Evolutionary conservation across 2,797 vertebrate genomes (phyloP), one percentile per base, ranked within the genome.

Genomic region (Poliocrania exsul): DNA sequence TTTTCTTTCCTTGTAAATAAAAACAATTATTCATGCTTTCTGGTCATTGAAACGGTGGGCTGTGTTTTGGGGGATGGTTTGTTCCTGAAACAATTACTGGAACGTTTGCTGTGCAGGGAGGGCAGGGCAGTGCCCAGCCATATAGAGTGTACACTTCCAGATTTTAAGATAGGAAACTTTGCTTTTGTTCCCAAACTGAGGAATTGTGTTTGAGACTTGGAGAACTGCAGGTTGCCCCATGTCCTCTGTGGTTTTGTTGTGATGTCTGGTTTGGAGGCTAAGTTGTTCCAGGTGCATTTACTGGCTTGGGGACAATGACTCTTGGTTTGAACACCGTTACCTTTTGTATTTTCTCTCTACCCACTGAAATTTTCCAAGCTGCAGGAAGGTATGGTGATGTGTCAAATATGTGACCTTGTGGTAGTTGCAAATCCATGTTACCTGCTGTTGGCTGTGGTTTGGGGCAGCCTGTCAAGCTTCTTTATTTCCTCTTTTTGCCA

Each of bases 221-320:
- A 66, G 70, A 53, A 19, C 24, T 60, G 46, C 26, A 50, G 7
- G 26, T 29, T 90, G 21, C 42, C 42, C 17, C 5, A 0, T 37
- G 28, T 72, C 17, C 50, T 44, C 60, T 0, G 0, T 57, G 9
- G 29, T 42, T 64, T 86, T 74, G 20, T 66, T 0, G 0, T 2
- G 1, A 29, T 50, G 29, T 53, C 42, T 75, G 26, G 13, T 44
- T 84, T 49, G 38, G 37, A 56, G 26, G 16, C 53, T 51, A n/a
- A 16, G 26, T 60, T 0, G 0, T 78, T 51, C 69, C 49, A 33
- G 12, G 18, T 10, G 1, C 0, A 1, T 3, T 2, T 17, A 8
- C 37, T 73, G 33, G 2, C 3, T 0, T 46, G 40, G 13, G 23
- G 40, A 46, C 13, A 29, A 2, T 40, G 49, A 33, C 14, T 4